phyloP scores from a whole-genome alignment of 2,888 invertebrate genomes.

The Lasioglossum calceatum region DNA sequence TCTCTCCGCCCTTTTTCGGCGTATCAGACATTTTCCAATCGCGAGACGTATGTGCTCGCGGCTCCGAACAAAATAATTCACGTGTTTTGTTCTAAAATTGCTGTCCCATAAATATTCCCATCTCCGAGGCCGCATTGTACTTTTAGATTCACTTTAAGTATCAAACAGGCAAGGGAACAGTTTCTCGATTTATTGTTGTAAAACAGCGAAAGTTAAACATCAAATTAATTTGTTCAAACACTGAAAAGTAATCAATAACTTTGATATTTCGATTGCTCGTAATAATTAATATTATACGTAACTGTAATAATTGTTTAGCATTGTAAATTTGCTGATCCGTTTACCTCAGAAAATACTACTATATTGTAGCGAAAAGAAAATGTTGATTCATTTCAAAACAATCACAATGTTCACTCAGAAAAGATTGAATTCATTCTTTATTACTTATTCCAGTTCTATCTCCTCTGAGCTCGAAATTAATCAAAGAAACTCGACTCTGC shows the following conservation, averaged over 20 bases:
- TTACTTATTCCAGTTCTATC: too few relatives aligned
- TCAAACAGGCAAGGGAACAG: background rate
- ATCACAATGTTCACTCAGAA: background rate
- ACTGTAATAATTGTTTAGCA: background rate
- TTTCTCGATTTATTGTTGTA: background rate
- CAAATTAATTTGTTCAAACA: background rate
- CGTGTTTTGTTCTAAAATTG: conserved; percentile 45
- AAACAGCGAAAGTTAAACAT: background rate
- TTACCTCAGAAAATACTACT: background rate
- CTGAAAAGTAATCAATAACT: background rate
- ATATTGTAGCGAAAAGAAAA: background rate
- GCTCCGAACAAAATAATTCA: conserved; percentile 51
- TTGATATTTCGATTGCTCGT: background rate
- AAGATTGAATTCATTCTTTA: background rate
- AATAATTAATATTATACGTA: background rate
- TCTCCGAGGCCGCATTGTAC: background rate
- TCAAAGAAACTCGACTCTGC: background rate
- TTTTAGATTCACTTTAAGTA: conserved; percentile 27
- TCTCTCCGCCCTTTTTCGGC: conserved; percentile 47
- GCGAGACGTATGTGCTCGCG: conserved; percentile 41
- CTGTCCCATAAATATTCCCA: conserved; percentile 46
- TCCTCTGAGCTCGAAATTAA: background rate
- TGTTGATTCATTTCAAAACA: background rate
- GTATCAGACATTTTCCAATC: conserved; percentile 39
- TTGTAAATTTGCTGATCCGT: background rate